These are phyloP conservation scores for Microcebus lehilahytsara DNA, from an alignment of 2,113 vertebrate genomes.

Conservation along the genomic window DNA sequence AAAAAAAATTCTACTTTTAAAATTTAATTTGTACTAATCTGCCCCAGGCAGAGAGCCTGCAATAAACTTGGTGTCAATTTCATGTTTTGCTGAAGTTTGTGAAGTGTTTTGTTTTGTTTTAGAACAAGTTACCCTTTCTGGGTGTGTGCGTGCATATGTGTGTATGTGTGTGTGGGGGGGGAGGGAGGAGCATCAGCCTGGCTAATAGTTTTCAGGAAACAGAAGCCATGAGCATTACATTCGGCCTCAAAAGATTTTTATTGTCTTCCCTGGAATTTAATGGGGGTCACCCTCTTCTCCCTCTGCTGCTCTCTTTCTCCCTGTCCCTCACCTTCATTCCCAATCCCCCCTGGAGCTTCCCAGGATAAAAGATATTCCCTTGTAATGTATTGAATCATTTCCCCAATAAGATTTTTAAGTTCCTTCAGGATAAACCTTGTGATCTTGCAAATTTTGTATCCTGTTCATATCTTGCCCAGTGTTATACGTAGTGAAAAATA, in stretches of 20 bases:
- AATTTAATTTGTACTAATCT: conserved; percentile 62
- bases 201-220: conserved; percentile 40
- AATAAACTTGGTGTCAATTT: conserved; percentile 66
- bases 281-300: neutral
- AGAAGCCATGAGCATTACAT: neutral
- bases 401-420: neutral
- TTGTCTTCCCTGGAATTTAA: neutral
- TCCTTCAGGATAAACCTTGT: neutral
- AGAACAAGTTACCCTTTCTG: neutral
- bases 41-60: conserved; percentile 40
- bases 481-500: neutral
- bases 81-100: conserved; percentile 56
- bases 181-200: neutral
- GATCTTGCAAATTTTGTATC: neutral
- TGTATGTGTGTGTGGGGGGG: neutral
- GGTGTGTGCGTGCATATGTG: neutral
- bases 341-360: neutral
- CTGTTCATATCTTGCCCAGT: neutral
- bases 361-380: neutral
- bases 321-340: neutral
- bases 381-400: neutral
- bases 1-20: conserved; percentile 46
- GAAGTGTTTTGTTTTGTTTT: conserved; percentile 48
- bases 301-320: neutral
- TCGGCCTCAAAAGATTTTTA: neutral